Conservation (phyloP, 1,140 invertebrate species). For the Lycorma delicatula region DNA sequence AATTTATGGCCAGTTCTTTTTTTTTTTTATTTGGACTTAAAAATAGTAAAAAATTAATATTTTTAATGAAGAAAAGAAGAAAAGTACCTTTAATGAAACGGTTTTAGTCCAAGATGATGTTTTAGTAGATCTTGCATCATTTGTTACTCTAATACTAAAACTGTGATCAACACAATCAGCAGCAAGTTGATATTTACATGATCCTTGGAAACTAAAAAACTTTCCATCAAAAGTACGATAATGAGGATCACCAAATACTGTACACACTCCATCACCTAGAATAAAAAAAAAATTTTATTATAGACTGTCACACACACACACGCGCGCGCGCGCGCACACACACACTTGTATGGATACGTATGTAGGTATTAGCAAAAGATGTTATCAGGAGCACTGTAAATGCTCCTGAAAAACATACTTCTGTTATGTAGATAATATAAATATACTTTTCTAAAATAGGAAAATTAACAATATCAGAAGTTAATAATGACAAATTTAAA, state of each 20-base stretch:
- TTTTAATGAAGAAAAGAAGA: no score
- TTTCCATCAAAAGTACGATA: constrained; percentile 90
- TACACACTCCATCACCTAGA: constrained; percentile 74
- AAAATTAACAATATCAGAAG: not conserved
- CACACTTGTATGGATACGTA: no score
- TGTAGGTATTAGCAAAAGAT: no score
- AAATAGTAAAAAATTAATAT: no score
- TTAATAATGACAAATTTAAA: no score
- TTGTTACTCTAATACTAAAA: constrained; percentile 82
- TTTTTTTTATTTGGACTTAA: no score
- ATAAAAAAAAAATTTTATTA: not conserved
- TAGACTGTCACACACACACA: not conserved
- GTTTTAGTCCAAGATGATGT: constrained; percentile 82
- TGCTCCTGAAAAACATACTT: no score
- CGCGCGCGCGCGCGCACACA: no score
- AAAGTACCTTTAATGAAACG: constrained; percentile 66
- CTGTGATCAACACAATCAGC: constrained; percentile 68
- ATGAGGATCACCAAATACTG: constrained; percentile 87
- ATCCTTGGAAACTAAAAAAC: constrained; percentile 83
- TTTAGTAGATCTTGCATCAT: constrained; percentile 67
- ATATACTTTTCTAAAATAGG: not conserved
- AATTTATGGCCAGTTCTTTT: no score
- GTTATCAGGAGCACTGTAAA: no score
- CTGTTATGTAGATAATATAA: not conserved
- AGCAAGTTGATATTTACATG: constrained; percentile 81